Evolutionary conservation across 2,797 vertebrate genomes (phyloP).

Genomic region (Dallia pectoralis): DNA sequence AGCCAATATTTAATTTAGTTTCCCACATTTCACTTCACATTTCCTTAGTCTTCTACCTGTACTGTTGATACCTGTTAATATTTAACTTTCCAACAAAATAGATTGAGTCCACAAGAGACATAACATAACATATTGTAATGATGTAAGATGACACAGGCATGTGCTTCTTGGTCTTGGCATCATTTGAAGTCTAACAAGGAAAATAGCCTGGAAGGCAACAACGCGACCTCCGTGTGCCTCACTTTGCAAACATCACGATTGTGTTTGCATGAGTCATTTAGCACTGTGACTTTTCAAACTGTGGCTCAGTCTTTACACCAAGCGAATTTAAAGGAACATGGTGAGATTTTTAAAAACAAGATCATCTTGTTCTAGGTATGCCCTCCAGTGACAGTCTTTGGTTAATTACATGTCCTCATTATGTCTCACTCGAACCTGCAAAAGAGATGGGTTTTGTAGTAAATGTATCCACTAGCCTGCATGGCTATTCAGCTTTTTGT

Average conservation of each 20-base stretch:
- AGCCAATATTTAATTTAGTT: too few relatives aligned
- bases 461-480: neutral
- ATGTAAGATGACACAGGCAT: neutral
- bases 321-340: neutral
- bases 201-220: neutral
- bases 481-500: neutral
- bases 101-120: neutral
- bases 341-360: neutral
- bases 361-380: neutral
- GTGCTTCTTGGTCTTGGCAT: neutral
- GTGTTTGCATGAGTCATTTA: too few relatives aligned
- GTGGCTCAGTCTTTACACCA: neutral
- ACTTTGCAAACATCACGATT: too few relatives aligned
- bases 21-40: neutral
- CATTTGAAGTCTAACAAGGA: neutral
- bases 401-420: neutral
- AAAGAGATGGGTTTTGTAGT: neutral
- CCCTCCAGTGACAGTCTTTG: neutral
- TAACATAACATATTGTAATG: neutral
- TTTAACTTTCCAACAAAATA: neutral
- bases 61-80: neutral
- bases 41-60: neutral
- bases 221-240: neutral
- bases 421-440: constrained; percentile 27
- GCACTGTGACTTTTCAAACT: too few relatives aligned